These are phyloP conservation scores for Anoplopoma fimbria DNA, from an alignment of 2,113 vertebrate species.

Conservation along the genomic window DNA sequence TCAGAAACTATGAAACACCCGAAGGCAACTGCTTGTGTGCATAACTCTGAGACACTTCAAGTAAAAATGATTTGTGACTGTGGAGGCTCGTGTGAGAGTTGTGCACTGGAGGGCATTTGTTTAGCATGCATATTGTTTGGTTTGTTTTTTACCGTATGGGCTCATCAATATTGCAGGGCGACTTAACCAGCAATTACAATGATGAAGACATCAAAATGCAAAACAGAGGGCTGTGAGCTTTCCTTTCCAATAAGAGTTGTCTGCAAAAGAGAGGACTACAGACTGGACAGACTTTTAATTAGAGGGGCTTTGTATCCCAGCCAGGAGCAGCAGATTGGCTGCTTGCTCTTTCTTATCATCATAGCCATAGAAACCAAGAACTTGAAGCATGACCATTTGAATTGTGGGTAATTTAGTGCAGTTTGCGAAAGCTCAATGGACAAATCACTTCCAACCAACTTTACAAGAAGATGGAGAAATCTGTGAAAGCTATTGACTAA, in stretches of 20 bases:
- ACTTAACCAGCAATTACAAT: slow-evolving; percentile 75
- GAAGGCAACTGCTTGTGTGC: slow-evolving; percentile 66
- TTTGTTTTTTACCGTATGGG: slow-evolving; percentile 72
- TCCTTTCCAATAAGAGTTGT: slow-evolving; percentile 66
- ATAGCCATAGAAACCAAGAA: slow-evolving; percentile 69
- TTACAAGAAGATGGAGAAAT: slow-evolving; percentile 27
- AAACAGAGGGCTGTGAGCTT: slow-evolving; percentile 61
- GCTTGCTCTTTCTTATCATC: slow-evolving; percentile 72
- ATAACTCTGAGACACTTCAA: slow-evolving; percentile 57
- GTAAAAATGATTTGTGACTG: slow-evolving; percentile 59
- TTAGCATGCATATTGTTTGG: slow-evolving; percentile 74
- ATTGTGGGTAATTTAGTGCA: slow-evolving; percentile 56
- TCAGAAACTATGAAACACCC: slow-evolving; percentile 62
- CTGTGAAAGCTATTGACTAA: neutral
- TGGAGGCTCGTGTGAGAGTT: slow-evolving; percentile 48
- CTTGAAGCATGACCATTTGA: slow-evolving; percentile 58
- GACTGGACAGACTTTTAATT: slow-evolving; percentile 82
- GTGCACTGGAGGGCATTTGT: slow-evolving; percentile 71
- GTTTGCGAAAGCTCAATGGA: slow-evolving; percentile 51
- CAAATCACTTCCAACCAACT: slow-evolving; percentile 40
- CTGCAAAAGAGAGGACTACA: slow-evolving; percentile 65
- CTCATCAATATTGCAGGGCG: slow-evolving; percentile 77
- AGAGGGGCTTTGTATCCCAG: slow-evolving; percentile 71
- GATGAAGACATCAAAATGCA: slow-evolving; percentile 83
- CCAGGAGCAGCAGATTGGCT: slow-evolving; percentile 77